Conservation (phyloP, 64 coral and sea anemone genomes). For the Stichodactyla mertensii region DNA sequence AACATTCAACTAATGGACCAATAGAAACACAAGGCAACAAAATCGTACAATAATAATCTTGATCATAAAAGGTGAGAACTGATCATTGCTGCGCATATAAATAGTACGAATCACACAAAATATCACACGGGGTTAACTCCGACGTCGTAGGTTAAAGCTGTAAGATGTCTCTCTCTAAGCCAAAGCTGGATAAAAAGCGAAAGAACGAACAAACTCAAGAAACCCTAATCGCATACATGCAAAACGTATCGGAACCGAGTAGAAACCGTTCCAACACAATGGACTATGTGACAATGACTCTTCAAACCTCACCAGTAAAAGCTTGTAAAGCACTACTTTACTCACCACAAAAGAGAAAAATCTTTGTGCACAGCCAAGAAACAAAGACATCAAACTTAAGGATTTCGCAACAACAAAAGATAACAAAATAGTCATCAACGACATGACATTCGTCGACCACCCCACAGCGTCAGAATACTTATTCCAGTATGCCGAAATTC, state of each 20-base stretch:
- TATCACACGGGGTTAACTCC: too few species aligned
- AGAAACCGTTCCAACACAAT: slow-evolving; percentile 40
- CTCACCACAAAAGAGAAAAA: slow-evolving; percentile 41
- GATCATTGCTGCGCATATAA: too few species aligned
- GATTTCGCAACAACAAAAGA: slow-evolving; percentile 30
- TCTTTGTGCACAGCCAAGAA: slow-evolving; percentile 38
- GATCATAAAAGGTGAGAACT: too few species aligned
- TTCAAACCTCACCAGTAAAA: slow-evolving; percentile 12
- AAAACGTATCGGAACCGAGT: slow-evolving; percentile 34
- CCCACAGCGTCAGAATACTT: background rate
- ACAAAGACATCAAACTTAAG: slow-evolving; percentile 39
- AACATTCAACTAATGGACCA: too few species aligned
- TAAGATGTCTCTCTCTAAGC: too few species aligned
- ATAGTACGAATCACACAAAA: too few species aligned
- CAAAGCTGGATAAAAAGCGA: too few species aligned
- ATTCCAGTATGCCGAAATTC: slow-evolving; percentile 36
- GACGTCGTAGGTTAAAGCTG: too few species aligned
- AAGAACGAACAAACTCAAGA: too few species aligned
- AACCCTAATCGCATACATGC: slow-evolving; percentile 30
- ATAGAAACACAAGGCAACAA: too few species aligned
- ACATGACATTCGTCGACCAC: slow-evolving; percentile 31
- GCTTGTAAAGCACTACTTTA: slow-evolving; percentile 19
- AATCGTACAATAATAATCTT: too few species aligned
- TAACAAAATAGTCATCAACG: slow-evolving; percentile 44
- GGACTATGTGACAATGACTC: slow-evolving; percentile 24